Evolutionary conservation across 2,113 vertebrate genomes (phyloP).

Genomic region (Sturnira hondurensis): DNA sequence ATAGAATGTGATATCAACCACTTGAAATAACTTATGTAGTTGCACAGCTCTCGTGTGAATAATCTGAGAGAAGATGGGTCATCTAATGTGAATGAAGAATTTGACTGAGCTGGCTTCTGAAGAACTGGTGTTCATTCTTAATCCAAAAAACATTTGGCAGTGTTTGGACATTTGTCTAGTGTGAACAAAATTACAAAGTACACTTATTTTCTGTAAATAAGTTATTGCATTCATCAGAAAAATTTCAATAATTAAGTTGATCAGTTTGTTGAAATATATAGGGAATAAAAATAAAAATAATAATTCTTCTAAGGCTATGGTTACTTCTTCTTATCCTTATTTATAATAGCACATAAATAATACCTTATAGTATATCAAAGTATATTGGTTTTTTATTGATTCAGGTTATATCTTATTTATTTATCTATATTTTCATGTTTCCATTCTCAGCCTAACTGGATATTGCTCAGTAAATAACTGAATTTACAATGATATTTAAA

Average conservation of each 20-base stretch:
- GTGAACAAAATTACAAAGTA: not conserved
- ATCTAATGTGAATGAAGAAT: slow-evolving; percentile 37
- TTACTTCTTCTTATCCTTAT: not conserved
- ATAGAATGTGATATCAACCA: slow-evolving; percentile 38
- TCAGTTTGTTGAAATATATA: not conserved
- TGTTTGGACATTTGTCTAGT: not conserved
- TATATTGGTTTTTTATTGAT: not conserved
- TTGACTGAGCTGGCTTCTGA: not conserved
- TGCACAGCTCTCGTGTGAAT: slow-evolving; percentile 4
- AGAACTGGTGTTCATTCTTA: not conserved
- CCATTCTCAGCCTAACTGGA: not conserved
- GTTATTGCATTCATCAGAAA: not conserved
- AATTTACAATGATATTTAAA: not conserved
- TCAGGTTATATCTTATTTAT: not conserved
- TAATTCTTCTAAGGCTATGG: not conserved
- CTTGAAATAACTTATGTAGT: slow-evolving; percentile 56
- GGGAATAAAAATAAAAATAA: not conserved
- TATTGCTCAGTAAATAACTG: not conserved
- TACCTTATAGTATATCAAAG: not conserved
- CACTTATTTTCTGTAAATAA: not conserved
- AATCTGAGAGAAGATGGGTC: not conserved
- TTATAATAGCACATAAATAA: slow-evolving; percentile 5
- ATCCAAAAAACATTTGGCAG: not conserved
- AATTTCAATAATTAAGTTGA: not conserved
- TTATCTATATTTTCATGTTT: not conserved